Base-by-base conservation (phyloP, 1,140 invertebrate species). In the Babylonia areolata region DNA sequence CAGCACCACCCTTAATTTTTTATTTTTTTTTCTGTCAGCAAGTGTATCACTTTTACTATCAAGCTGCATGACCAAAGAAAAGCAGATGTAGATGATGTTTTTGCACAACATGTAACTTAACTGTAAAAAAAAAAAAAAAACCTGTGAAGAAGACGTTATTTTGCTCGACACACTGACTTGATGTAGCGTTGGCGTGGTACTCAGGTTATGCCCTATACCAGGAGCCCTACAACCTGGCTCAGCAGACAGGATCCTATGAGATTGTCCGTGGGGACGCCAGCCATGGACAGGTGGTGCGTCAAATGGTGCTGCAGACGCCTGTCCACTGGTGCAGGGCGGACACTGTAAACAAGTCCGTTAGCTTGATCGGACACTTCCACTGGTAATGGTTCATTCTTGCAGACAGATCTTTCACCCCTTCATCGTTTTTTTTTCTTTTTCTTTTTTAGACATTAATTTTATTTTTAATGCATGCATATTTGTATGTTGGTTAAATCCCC, bases 191-290 rank as follows among this genome's bases (percentile, higher is more conserved):
- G 37, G 28, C 35, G 9, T 79, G 77, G 77, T 3, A 77, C 28
- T 5, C 82, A 93, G 92, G 77, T 54, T 94, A 92, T 89, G 51
- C 81, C 51, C 86, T 90, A 35, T 75, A 88, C 87, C 80, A 87
- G n/a, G 93, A 94, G 87, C 91, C 93, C 15, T 90, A 88, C 85
- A 93, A 93, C 86, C 90, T 94, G 89, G 92, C 91, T 28, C 93
- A 91, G 75, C 93, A 94, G 88, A 91, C 90, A 33, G 93, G 93
- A 31, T 88, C 90, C 37, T 94, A 90, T 91, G 93, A 94, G 84
- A 87, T 93, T 0, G 84, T 89, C 6, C 83, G 84, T 23, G 64
- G 84, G 28, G 88, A 90, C 81, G 28, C 51, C 42, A 73, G 71
- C 81, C 89, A 91, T 81, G 87, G 89, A 58, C 90, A 92, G 81